phyloP scores from a whole-genome alignment of 2,797 vertebrate species.

The Enteromius thamalakanensis region DNA sequence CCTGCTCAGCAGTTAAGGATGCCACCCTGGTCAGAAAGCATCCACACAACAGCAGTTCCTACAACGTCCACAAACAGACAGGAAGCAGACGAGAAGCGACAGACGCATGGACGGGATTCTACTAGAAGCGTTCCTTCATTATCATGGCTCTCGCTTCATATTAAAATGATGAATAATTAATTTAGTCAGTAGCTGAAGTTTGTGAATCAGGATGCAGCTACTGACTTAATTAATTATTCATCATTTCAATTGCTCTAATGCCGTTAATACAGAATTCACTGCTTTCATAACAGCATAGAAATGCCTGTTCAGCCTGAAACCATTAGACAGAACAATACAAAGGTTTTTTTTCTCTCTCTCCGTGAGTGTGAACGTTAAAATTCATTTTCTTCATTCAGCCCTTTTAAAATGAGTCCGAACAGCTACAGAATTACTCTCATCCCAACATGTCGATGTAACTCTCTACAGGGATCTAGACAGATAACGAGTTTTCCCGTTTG shows the following conservation, averaged over 20 bases:
- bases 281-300: not conserved
- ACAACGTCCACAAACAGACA: not conserved
- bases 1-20: constrained; percentile 61
- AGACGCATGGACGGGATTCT: not conserved
- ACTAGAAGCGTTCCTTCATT: not conserved
- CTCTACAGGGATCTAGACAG: constrained; percentile 14
- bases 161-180: not conserved
- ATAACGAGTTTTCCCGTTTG: not conserved
- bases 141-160: not conserved
- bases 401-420: constrained; percentile 5
- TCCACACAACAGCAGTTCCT: not conserved
- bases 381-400: constrained; percentile 13
- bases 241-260: not conserved
- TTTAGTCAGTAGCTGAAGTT: not conserved
- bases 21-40: not conserved
- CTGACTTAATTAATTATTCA: too few relatives aligned
- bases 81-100: constrained; percentile 17
- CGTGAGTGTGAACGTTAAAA: constrained; percentile 29
- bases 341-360: not conserved
- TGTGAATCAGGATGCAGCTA: not conserved
- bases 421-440: not conserved
- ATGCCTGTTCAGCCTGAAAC: not conserved
- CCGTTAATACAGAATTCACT: not conserved
- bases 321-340: not conserved
- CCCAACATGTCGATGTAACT: not conserved